Evolutionary conservation across 2,113 vertebrate species (phyloP).

Genomic region (Calidris pygmaea): DNA sequence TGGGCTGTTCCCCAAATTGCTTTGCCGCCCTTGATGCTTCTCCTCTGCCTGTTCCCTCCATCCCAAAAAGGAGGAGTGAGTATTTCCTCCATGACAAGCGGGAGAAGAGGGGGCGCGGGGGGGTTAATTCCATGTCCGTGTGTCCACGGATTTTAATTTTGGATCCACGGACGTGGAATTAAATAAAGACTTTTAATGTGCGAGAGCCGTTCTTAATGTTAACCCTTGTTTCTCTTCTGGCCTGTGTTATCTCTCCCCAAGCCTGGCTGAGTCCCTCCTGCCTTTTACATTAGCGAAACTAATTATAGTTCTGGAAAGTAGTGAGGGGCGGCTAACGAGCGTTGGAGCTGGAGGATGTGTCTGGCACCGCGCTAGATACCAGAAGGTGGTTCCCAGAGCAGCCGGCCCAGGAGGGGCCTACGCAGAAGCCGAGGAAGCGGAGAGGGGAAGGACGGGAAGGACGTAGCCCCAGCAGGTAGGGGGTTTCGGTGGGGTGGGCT

Average conservation of each 20-base stretch:
- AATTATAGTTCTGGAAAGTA: neutral
- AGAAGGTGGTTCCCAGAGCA: neutral
- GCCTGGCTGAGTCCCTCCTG: neutral
- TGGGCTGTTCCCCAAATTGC: neutral
- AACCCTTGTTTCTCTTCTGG: neutral
- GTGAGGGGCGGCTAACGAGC: neutral
- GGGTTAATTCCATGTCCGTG: fast-evolving
- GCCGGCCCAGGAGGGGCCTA: neutral
- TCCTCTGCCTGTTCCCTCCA: neutral
- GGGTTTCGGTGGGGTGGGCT: neutral
- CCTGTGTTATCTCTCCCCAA: neutral
- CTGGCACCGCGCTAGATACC: neutral
- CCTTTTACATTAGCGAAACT: neutral
- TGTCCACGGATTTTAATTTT: neutral
- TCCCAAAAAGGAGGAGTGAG: neutral
- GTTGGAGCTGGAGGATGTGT: neutral
- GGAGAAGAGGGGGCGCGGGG: neutral
- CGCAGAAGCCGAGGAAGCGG: neutral
- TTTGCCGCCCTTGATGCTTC: neutral
- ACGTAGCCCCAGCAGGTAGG: neutral
- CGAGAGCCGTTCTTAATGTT: fast-evolving
- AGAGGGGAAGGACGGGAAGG: neutral
- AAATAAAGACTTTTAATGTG: neutral
- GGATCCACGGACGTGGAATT: neutral
- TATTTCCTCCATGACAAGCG: neutral